A percentile compares a stretch with the other conserved stretches of the same genome.
phyloP scores from a whole-genome alignment of 2,113 vertebrate species.

The Eurystomus gularis region DNA sequence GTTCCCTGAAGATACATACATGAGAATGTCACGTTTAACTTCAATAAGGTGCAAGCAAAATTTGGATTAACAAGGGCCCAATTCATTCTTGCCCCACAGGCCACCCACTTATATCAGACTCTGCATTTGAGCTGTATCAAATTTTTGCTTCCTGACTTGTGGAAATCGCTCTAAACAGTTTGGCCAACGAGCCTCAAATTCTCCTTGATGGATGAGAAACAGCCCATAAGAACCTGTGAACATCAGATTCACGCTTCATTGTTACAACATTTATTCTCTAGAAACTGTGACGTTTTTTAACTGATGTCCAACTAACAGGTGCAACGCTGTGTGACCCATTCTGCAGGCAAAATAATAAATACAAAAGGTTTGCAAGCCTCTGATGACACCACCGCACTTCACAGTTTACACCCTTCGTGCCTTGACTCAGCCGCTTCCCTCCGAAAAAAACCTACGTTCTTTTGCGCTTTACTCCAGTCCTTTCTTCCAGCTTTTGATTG shows the following conservation, averaged over 20 bases:
- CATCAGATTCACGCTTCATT: not conserved
- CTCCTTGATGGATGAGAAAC: fast-evolving
- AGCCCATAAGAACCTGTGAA: not conserved
- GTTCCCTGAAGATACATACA: fast-evolving
- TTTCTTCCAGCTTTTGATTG: not conserved
- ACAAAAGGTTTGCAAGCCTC: not conserved
- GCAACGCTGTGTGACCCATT: not conserved
- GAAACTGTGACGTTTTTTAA: not conserved
- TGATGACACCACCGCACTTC: not conserved
- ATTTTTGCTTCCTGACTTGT: not conserved
- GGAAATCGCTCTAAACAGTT: not conserved
- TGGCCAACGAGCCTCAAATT: not conserved
- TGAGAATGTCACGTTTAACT: not conserved
- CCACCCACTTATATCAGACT: not conserved
- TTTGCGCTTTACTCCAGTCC: not conserved
- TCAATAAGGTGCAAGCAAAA: not conserved
- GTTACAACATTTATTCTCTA: not conserved
- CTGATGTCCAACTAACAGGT: not conserved
- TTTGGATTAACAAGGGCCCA: not conserved
- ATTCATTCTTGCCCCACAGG: not conserved
- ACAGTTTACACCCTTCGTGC: not conserved
- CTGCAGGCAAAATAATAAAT: not conserved
- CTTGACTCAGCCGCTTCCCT: not conserved
- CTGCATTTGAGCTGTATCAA: not conserved
- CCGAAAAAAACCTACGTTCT: fast-evolving